Evolutionary conservation across 1,140 invertebrate species (phyloP).

Genomic region (Hypsibius dujardini): DNA sequence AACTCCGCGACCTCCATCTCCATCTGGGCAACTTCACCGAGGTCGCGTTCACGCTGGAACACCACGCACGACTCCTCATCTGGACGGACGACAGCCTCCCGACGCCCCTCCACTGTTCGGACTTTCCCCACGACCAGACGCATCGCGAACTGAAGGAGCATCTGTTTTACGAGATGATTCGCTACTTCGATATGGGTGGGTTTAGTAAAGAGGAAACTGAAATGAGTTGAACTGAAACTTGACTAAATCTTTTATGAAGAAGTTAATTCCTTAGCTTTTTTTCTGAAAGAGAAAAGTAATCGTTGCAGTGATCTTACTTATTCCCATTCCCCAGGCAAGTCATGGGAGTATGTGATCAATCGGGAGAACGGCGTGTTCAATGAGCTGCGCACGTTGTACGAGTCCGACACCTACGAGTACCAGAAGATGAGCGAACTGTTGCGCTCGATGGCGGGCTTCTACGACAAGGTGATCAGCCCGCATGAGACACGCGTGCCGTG

Average conservation of each 20-base stretch:
- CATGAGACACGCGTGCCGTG: constrained; percentile 55
- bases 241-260: too few relatives aligned
- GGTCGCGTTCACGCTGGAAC: constrained; percentile 66
- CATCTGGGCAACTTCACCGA: constrained; percentile 77
- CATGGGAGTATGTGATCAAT: constrained; percentile 29
- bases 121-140: constrained; percentile 46
- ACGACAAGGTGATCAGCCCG: constrained; percentile 47
- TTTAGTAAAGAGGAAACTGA: too few relatives aligned
- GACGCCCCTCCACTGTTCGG: constrained; percentile 43
- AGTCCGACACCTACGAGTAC: constrained; percentile 69
- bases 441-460: constrained; percentile 57
- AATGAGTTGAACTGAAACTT: too few relatives aligned
- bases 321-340: constrained; percentile 37
- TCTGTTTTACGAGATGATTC: constrained; percentile 71
- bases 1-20: constrained; percentile 70
- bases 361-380: constrained; percentile 56
- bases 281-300: too few relatives aligned
- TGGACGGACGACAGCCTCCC: constrained; percentile 62
- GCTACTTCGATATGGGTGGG: constrained; percentile 60
- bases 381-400: constrained; percentile 64
- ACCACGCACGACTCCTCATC: constrained; percentile 62
- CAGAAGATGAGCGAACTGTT: constrained; percentile 56
- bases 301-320: too few relatives aligned
- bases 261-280: too few relatives aligned
- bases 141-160: constrained; percentile 73